Base-by-base conservation (phyloP, 2,113 vertebrate genomes). In the Felis chaus region DNA sequence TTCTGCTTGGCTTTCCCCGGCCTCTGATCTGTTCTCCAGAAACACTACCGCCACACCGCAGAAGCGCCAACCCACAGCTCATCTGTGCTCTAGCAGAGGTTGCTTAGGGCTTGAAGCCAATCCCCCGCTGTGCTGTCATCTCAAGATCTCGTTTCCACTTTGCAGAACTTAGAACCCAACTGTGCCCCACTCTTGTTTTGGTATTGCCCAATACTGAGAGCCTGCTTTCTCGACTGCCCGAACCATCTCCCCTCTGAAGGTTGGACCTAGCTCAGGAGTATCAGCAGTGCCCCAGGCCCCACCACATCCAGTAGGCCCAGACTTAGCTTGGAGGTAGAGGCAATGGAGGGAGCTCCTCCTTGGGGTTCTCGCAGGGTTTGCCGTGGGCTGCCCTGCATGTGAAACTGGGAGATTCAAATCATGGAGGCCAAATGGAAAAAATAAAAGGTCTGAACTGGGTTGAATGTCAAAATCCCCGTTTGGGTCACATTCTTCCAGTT, bases 1-100 rank as follows among this genome's bases (percentile, higher is more conserved):
- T 96, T 95, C 81, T 89, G 97, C 39, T 41, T 78, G 66, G 25
- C 79, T 88, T 89, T 29, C 39, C 74, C 97, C 97, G 87, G 97
- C 96, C 95, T 95, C 18, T 73, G 0, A 97, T 95, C 63, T 95
- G 80, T 33, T 89, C 93, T 92, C 91, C 96, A 98, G 95, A 69
- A 95, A 94, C 15, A 3, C 95, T 71, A 2, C 0, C 29, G 2
- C 96, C 94, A 3, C 3, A 68, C 79, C 85, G n/a, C 79, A 86
- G 97, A 98, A 98, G 95, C 41, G 65, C 96, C 89, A 89, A 96
- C 96, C 96, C 98, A 16, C 98, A 98, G 92, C 27, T 84, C 68
- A 21, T 93, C 94, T 91, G 85, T 76, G 63, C 29, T 27, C 12
- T 39, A 36, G 27, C 25, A 57, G 74, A 63, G 78, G 65, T 18